Conservation (phyloP, 2,888 invertebrate species). For the Julus scandinavius region DNA sequence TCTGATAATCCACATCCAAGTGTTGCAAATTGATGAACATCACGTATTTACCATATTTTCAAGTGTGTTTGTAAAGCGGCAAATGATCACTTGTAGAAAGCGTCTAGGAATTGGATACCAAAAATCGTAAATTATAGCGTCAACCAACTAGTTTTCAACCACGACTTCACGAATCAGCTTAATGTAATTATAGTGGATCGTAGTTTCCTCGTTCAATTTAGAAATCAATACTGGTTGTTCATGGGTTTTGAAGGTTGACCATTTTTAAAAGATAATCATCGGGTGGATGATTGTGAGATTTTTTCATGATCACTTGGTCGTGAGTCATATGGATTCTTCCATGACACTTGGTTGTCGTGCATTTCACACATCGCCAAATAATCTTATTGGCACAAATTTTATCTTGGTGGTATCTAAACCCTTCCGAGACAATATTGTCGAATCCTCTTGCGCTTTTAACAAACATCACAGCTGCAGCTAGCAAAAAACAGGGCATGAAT, state of each 20-base stretch:
- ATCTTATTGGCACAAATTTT: conserved; percentile 16
- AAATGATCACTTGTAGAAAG: too few relatives aligned
- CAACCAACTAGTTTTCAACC: too few relatives aligned
- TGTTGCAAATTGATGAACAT: not conserved
- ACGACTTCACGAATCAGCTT: too few relatives aligned
- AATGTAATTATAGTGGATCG: too few relatives aligned
- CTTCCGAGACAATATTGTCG: conserved; percentile 30
- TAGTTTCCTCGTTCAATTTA: too few relatives aligned
- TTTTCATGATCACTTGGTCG: conserved; percentile 30
- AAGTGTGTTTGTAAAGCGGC: too few relatives aligned
- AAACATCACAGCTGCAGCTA: conserved; percentile 19
- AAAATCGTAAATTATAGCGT: too few relatives aligned
- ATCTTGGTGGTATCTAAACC: conserved; percentile 34
- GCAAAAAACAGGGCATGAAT: conserved; percentile 5
- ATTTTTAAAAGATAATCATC: not conserved
- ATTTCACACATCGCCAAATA: conserved; percentile 30
- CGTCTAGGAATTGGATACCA: too few relatives aligned
- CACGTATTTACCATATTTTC: too few relatives aligned
- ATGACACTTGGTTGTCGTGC: conserved; percentile 7
- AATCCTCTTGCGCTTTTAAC: conserved; percentile 38
- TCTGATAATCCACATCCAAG: not conserved
- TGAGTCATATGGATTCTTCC: conserved; percentile 8
- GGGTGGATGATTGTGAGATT: not conserved
- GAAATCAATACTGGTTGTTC: not conserved
- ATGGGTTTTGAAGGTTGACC: not conserved